Evolutionary conservation across 2,113 vertebrate genomes (phyloP), one percentile per base, ranked within the genome.

Genomic region (Dendropsophus ebraccatus): DNA sequence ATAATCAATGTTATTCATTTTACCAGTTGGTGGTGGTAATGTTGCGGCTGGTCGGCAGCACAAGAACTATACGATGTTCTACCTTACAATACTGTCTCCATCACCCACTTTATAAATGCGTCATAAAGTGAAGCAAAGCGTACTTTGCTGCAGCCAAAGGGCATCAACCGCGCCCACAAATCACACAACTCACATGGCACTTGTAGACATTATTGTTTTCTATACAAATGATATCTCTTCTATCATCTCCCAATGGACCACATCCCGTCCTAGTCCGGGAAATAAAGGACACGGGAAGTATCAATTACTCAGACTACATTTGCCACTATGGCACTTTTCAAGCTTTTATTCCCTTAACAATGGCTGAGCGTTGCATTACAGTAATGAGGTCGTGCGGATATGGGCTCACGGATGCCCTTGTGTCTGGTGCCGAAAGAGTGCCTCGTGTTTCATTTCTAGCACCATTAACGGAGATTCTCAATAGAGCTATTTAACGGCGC

Each of bases 381-480:
- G 19, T 72, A 45, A n/a, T 73, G 70, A 14, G 35, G 37, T 21
- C 32, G 65, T 37, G 30, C 32, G 12, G 35, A 73, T 37, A 73
- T 23, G 70, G 35, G 9, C 70, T 23, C 8, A 16, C 54, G 74
- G 25, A 25, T 77, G 41, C 28, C 72, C 45, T 84, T 67, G 83
- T 85, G 74, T 9, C 47, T 35, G 19, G 32, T 69, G 60, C 8
- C 54, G 28, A 50, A 77, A 67, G 49, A 52, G 21, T 69, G 74
- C 30, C 23, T 67, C 30, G 69, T 67, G 21, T 47, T 69, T 78
- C 60, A 85, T n/a, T 85, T 85, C 41, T 13, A 45, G 58, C 37
- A 21, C 81, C 67, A 73, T 54, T 83, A 83, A 52, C 41, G 12
- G 23, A 37, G 17, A 47, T 23, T 32, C 74, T 79, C 74, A 16